These are phyloP conservation scores for Oophaga sylvatica DNA, from an alignment of 2,797 vertebrate species.

Conservation along the genomic window DNA sequence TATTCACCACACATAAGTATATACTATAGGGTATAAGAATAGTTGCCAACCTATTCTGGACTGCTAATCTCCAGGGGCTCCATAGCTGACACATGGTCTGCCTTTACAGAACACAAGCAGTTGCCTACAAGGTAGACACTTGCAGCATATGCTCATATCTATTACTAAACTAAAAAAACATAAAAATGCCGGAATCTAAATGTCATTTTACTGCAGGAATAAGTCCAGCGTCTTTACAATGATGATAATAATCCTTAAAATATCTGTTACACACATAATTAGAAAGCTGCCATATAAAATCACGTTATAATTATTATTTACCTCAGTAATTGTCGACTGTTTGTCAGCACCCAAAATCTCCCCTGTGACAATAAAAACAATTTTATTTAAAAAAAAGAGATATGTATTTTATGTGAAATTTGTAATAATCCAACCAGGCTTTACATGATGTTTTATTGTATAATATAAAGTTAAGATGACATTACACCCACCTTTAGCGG, in stretches of 20 bases:
- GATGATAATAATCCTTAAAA: conserved; percentile 35
- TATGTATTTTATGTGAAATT: conserved; percentile 28
- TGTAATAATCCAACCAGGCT: conserved; percentile 40
- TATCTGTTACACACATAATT: background rate
- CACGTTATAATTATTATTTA: conserved; percentile 26
- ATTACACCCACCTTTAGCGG: conserved; percentile 9
- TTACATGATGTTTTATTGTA: conserved; percentile 36
- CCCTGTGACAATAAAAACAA: conserved; percentile 6
- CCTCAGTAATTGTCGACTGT: conserved; percentile 8
- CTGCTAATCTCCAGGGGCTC: too few species aligned
- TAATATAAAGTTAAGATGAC: background rate
- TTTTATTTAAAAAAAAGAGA: background rate
- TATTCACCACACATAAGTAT: background rate
- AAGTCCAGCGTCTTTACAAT: background rate
- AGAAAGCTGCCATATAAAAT: conserved; percentile 42
- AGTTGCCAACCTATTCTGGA: background rate
- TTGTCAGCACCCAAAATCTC: conserved; percentile 31
- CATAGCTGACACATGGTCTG: too few species aligned
- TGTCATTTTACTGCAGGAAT: conserved; percentile 6
- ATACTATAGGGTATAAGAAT: background rate
- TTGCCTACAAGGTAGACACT: background rate
- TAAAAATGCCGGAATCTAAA: background rate
- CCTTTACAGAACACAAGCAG: too few species aligned
- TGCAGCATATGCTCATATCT: background rate
- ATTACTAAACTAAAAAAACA: background rate